Conservation (phyloP, 2,113 vertebrate species). For the Eptatretus burgeri region DNA sequence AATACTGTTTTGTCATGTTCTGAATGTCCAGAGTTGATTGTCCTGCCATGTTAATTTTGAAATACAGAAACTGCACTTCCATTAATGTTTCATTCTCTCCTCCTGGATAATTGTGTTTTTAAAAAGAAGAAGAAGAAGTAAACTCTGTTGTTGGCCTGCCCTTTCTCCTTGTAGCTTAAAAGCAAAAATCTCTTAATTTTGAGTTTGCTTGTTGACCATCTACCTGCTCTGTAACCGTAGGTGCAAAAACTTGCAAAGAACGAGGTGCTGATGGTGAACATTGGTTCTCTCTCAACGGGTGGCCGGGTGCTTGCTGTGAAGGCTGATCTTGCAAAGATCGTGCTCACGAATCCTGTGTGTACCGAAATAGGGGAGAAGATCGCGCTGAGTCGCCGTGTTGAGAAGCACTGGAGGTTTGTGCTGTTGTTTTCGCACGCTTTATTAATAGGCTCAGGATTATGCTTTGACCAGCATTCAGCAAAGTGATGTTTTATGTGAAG, state of each 20-base stretch:
- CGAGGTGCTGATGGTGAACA: slow-evolving; percentile 97
- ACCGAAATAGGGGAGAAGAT: slow-evolving; percentile 98
- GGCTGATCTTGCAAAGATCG: slow-evolving; percentile 87
- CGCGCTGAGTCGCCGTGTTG: slow-evolving; percentile 77
- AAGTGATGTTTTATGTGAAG: background rate
- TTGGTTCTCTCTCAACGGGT: slow-evolving; percentile 76
- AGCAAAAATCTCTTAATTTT: too few relatives aligned
- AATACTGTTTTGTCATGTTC: too few relatives aligned
- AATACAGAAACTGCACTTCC: too few relatives aligned
- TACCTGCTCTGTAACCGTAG: slow-evolving; percentile 17
- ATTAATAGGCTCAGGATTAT: background rate
- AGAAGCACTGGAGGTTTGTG: slow-evolving; percentile 93
- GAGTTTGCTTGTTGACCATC: too few relatives aligned
- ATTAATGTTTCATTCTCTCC: too few relatives aligned
- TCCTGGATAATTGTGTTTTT: too few relatives aligned
- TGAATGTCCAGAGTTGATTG: too few relatives aligned
- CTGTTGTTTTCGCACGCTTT: background rate
- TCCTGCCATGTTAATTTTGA: too few relatives aligned
- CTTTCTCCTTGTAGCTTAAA: too few relatives aligned
- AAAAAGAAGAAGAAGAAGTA: too few relatives aligned
- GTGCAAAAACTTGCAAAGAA: slow-evolving; percentile 95
- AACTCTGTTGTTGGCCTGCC: too few relatives aligned
- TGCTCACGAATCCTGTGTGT: slow-evolving; percentile 86
- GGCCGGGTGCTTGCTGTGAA: slow-evolving; percentile 88
- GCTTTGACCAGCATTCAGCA: background rate